These are phyloP conservation scores for Acanthochromis polyacanthus DNA, from an alignment of 2,113 vertebrate genomes.

Conservation along the genomic window DNA sequence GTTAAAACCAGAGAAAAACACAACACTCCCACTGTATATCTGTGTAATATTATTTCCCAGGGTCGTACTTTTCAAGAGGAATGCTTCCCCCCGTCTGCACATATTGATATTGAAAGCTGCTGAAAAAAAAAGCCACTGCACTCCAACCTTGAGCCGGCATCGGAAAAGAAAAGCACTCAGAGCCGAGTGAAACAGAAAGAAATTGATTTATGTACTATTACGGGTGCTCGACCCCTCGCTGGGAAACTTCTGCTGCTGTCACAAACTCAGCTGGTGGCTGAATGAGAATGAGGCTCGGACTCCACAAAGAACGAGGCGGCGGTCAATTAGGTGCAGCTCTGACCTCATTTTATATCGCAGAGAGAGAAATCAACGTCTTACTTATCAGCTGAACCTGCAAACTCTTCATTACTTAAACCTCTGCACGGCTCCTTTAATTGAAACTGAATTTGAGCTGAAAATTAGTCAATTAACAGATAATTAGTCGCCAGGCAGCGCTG, in stretches of 20 bases:
- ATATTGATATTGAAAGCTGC: slow-evolving; percentile 52
- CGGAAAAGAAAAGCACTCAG: slow-evolving; percentile 20
- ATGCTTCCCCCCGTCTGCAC: slow-evolving; percentile 37
- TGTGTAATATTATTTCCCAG: slow-evolving; percentile 59
- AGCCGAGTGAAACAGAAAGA: slow-evolving; percentile 52
- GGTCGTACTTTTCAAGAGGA: slow-evolving; percentile 58
- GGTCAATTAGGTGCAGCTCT: neutral
- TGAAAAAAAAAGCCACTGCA: slow-evolving; percentile 35
- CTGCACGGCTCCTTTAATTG: neutral
- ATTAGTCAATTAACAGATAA: neutral
- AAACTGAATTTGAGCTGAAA: neutral
- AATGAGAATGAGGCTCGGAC: slow-evolving; percentile 8
- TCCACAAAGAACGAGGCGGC: slow-evolving; percentile 1
- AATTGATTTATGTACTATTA: slow-evolving; percentile 56
- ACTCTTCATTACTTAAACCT: neutral
- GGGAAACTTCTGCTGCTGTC: slow-evolving; percentile 32
- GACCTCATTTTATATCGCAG: neutral
- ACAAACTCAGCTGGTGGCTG: slow-evolving; percentile 27
- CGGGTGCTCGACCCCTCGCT: slow-evolving; percentile 19
- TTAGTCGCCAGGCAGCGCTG: neutral
- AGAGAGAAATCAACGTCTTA: neutral
- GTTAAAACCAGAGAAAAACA: slow-evolving; percentile 33
- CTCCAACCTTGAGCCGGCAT: slow-evolving; percentile 47
- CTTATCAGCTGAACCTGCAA: neutral
- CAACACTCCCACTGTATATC: slow-evolving; percentile 24